phyloP scores from a whole-genome alignment of 2,888 invertebrate genomes.

The Timandra comae region DNA sequence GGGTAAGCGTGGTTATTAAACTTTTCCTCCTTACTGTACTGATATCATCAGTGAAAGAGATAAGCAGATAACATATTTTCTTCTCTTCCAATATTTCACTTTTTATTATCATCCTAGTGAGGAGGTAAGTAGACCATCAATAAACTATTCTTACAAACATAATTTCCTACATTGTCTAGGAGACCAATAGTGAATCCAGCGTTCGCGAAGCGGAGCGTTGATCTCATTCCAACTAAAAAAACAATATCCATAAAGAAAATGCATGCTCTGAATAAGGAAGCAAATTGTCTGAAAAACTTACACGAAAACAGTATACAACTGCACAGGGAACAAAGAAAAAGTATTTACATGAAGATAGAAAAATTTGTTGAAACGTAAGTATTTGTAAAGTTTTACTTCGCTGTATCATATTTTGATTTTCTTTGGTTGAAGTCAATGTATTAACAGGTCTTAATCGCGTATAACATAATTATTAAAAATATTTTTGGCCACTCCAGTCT shows the following conservation, averaged over 20 bases:
- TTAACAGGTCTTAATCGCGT: too few relatives aligned
- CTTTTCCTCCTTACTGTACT: too few relatives aligned
- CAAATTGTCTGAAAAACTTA: constrained; percentile 38
- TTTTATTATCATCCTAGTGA: too few relatives aligned
- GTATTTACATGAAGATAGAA: constrained; percentile 79
- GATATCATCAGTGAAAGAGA: too few relatives aligned
- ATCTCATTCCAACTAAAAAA: constrained; percentile 18
- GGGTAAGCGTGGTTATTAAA: too few relatives aligned
- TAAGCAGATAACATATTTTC: too few relatives aligned
- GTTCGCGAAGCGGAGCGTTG: constrained; percentile 63
- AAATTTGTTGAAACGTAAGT: constrained; percentile 80
- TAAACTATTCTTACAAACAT: neutral
- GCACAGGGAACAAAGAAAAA: constrained; percentile 78
- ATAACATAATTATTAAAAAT: too few relatives aligned
- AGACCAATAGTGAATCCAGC: constrained; percentile 62
- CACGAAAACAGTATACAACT: constrained; percentile 55
- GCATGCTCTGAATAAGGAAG: constrained; percentile 45
- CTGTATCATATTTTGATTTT: neutral
- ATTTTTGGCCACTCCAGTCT: too few relatives aligned
- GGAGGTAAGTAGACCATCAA: too few relatives aligned
- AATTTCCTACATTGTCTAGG: constrained; percentile 28
- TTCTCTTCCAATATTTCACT: too few relatives aligned
- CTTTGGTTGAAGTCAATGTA: too few relatives aligned
- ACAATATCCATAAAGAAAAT: constrained; percentile 39
- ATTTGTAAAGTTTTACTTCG: constrained; percentile 14